Evolutionary conservation across 2,113 vertebrate species (phyloP).

Genomic region (Salvelinus fontinalis): DNA sequence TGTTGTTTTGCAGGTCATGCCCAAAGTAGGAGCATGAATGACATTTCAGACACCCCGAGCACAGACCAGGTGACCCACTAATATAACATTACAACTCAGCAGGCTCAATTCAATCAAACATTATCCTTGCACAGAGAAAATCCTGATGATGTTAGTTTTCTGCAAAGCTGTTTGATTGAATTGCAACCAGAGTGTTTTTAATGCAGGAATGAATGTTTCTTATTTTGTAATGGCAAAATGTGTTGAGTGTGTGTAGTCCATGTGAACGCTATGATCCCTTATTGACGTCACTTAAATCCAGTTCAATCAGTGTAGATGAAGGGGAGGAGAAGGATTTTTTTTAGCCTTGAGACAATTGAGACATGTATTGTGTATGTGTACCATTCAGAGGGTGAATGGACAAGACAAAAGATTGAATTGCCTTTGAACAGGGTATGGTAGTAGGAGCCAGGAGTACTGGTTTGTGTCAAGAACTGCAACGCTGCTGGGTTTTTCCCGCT

Average conservation of each 20-base stretch:
- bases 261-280: no score
- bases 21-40: conserved; percentile 96
- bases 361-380: no score
- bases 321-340: no score
- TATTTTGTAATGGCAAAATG: conserved; percentile 3
- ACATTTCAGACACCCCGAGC: conserved; percentile 89
- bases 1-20: conserved; percentile 78
- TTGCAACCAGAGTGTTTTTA: conserved; percentile 1
- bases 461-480: no score
- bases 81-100: background rate
- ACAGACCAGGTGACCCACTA: conserved; percentile 83
- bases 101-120: conserved; percentile 5
- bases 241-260: background rate
- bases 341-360: no score
- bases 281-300: no score
- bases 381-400: no score
- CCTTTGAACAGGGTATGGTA: no score
- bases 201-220: conserved; percentile 10
- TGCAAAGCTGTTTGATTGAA: background rate
- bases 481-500: no score
- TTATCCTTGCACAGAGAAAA: background rate
- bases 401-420: no score
- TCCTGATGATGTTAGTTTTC: background rate
- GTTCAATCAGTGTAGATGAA: no score
- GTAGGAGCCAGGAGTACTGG: no score